Base-by-base conservation (phyloP, 2,113 vertebrate species). In the Neomonachus schauinslandi region DNA sequence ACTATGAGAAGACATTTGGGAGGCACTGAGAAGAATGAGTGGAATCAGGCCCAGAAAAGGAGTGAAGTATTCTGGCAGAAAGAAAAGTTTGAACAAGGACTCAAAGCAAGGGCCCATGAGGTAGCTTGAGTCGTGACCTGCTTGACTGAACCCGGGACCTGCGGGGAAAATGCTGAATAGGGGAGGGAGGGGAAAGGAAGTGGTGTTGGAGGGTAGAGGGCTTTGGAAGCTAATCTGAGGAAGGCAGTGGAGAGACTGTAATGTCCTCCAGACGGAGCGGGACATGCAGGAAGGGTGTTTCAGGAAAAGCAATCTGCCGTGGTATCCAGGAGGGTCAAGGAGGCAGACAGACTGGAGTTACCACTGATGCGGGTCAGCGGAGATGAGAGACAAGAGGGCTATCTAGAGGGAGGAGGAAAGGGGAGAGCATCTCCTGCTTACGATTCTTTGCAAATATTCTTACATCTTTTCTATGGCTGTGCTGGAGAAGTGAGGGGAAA, bases 111-210 rank as follows among this genome's bases (percentile, higher is more conserved):
- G 19, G n/a, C 53, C 69, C 31, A 0, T 19, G 79, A 86, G 19
- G 5, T 63, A 26, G 55, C 55, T 26, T 39, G 74, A 36, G 67
- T 55, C 0, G 0, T 1, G 21, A 39, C n/a, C 83, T n/a, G 4
- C 79, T 49, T 15, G 31, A 22, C 51, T 33, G 59, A 18, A 42
- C 5, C 63, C 28, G 36, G 83, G 89, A 12, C 21, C 53, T 81
- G 2, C 4, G 26, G 46, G 39, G 15, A 46, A 74, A 31, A 22
- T 71, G 12, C 36, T 18, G 46, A 87, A 28, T 53, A 33, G 21
- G 21, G 39, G 11, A 4, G 0, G 4, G 5, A 14, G 26, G 2
- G 26, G 9, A 1, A 11, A 42, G 15, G 26, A 22, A 6, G 39
- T 7, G 12, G 2, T 0, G 10, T 5, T 24, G 61, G 55, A 4